phyloP scores from a whole-genome alignment of 2,113 vertebrate species.

The Pseudois nayaur region DNA sequence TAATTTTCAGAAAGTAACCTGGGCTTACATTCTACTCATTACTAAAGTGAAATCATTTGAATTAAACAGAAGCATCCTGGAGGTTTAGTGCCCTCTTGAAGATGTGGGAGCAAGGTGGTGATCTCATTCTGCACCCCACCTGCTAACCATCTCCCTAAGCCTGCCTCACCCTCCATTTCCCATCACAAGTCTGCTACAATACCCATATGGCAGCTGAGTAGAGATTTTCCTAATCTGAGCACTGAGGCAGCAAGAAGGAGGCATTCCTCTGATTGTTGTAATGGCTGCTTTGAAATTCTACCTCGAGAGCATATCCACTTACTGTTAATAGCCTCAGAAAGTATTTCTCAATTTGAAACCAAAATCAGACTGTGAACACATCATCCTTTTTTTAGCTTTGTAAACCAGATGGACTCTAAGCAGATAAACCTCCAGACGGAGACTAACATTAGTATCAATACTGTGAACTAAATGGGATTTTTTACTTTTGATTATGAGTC shows the following conservation, averaged over 20 bases:
- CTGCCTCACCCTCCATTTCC: no score
- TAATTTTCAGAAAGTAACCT: neutral
- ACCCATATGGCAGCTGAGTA: neutral
- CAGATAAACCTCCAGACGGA: slow-evolving; percentile 50
- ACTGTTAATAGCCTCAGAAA: slow-evolving; percentile 52
- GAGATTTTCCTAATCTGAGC: neutral
- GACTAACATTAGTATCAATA: slow-evolving; percentile 58
- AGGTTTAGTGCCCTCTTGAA: neutral
- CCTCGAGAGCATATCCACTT: slow-evolving; percentile 53
- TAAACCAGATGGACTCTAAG: slow-evolving; percentile 64
- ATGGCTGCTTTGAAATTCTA: slow-evolving; percentile 30
- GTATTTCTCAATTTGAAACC: slow-evolving; percentile 52
- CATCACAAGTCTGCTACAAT: no score
- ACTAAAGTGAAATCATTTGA: neutral
- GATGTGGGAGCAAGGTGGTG: neutral
- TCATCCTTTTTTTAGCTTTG: slow-evolving; percentile 33
- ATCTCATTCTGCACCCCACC: neutral
- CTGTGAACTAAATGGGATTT: slow-evolving; percentile 56
- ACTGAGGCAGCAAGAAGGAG: neutral
- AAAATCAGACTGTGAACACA: slow-evolving; percentile 47
- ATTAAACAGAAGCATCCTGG: neutral
- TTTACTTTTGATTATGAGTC: slow-evolving; percentile 48
- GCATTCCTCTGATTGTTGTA: neutral
- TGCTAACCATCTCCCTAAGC: neutral
- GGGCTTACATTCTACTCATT: neutral